Percentiles rank a stretch among this genome's conserved stretches.
Conservation (phyloP, 2,888 invertebrate species). For the Lissocephala sabroskyi region DNA sequence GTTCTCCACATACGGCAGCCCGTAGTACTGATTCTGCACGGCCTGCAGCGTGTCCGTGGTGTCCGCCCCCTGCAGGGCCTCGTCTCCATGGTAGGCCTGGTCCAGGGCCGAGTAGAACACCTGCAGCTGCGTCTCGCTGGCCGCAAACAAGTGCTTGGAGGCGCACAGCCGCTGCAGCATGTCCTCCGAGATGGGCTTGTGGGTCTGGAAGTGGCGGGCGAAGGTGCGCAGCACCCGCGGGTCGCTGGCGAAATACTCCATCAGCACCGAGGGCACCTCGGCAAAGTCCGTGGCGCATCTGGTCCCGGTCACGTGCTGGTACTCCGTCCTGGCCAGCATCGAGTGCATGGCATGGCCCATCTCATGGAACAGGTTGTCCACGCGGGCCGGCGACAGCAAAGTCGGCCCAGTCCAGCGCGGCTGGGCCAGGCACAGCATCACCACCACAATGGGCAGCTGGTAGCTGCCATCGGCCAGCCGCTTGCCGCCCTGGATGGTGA, state of each 20-base stretch:
- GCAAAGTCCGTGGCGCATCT: constrained; percentile 98
- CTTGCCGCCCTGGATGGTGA: constrained; percentile 96
- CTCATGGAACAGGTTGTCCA: constrained; percentile 98
- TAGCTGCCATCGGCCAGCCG: constrained; percentile 83
- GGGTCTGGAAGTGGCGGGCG: constrained; percentile 92
- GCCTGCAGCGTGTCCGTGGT: constrained; percentile 84
- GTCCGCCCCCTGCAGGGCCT: constrained; percentile 53
- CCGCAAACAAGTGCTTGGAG: constrained; percentile 89
- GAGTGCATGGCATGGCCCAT: constrained; percentile 99
- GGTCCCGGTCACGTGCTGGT: constrained; percentile 98
- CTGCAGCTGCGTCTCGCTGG: constrained; percentile 91
- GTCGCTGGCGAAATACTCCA: constrained; percentile 97
- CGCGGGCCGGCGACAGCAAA: constrained; percentile 85
- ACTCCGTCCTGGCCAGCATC: constrained; percentile 94
- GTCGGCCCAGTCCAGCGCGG: constrained; percentile 85
- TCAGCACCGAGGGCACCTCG: constrained; percentile 98
- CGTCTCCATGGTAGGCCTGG: constrained; percentile 84
- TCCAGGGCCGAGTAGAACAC: constrained; percentile 92
- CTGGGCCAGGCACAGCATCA: constrained; percentile 89
- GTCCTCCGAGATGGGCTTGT: constrained; percentile 85
- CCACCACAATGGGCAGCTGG: constrained; percentile 92
- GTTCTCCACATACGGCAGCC: constrained; percentile 87
- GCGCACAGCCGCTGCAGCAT: constrained; percentile 86
- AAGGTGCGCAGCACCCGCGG: constrained; percentile 87
- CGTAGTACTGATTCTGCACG: constrained; percentile 87